These are phyloP conservation scores for Dreissena rostriformis DNA, from an alignment of 1,140 invertebrate species.

Conservation along the genomic window DNA sequence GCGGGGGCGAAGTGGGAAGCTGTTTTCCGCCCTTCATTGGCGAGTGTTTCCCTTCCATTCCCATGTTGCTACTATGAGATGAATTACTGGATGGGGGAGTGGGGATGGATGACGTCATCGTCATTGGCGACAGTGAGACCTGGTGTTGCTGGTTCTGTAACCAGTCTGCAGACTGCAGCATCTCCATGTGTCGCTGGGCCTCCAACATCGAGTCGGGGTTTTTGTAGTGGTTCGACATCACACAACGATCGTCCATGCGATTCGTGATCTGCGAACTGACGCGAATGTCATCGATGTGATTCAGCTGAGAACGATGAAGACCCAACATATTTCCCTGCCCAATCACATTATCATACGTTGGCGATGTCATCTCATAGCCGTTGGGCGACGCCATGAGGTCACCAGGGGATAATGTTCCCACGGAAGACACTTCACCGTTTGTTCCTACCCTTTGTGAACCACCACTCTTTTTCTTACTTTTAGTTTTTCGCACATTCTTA, in stretches of 20 bases:
- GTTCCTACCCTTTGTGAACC: slow-evolving; percentile 66
- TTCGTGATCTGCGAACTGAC: slow-evolving; percentile 46
- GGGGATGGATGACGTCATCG: slow-evolving; percentile 52
- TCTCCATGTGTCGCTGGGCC: slow-evolving; percentile 59
- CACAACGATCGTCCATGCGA: slow-evolving; percentile 58
- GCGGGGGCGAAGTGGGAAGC: slow-evolving; percentile 95
- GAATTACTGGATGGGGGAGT: slow-evolving; percentile 61
- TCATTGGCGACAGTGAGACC: slow-evolving; percentile 55
- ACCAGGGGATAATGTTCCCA: slow-evolving; percentile 82
- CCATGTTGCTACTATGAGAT: slow-evolving; percentile 62
- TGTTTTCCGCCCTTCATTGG: slow-evolving; percentile 71
- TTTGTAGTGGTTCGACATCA: slow-evolving; percentile 60
- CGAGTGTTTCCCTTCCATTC: slow-evolving; percentile 62
- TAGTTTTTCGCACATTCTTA: slow-evolving; percentile 64
- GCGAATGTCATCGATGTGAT: slow-evolving; percentile 80
- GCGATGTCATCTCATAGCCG: slow-evolving; percentile 71
- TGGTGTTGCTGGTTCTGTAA: slow-evolving; percentile 45
- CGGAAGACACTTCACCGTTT: slow-evolving; percentile 84
- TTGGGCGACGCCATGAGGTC: slow-evolving; percentile 72
- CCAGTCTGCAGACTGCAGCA: slow-evolving; percentile 35
- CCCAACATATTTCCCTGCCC: slow-evolving; percentile 52
- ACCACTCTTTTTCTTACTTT: slow-evolving; percentile 68
- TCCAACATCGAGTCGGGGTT: slow-evolving; percentile 48
- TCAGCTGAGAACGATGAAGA: slow-evolving; percentile 85
- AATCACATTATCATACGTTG: slow-evolving; percentile 70